phyloP scores from a whole-genome alignment of 92 coral and sea anemone genomes.

The Paragorgia papillata region DNA sequence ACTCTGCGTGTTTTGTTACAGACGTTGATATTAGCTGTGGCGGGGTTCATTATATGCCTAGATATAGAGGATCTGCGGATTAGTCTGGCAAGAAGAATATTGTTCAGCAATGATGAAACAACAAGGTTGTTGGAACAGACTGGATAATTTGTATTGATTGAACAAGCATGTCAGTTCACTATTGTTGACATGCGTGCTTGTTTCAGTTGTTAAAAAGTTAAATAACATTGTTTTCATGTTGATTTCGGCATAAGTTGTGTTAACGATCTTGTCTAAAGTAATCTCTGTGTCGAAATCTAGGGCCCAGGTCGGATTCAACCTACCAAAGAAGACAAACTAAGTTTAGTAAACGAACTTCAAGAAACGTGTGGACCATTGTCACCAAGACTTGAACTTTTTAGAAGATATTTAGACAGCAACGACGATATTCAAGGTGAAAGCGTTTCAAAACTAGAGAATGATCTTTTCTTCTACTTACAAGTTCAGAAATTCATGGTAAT shows the following conservation, averaged over 20 bases:
- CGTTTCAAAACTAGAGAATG: constrained; percentile 84
- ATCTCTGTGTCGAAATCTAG: constrained; percentile 38
- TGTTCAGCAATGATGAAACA: not conserved
- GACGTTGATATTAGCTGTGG: too few relatives aligned
- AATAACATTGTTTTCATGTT: too few relatives aligned
- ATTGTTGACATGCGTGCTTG: too few relatives aligned
- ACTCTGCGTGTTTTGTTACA: not conserved
- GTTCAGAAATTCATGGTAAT: constrained; percentile 94
- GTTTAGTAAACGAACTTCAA: constrained; percentile 72
- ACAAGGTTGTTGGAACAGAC: too few relatives aligned
- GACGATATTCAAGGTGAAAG: constrained; percentile 77
- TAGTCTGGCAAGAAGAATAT: not conserved
- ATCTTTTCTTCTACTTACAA: constrained; percentile 84
- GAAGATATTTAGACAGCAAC: constrained; percentile 85
- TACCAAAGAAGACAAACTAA: constrained; percentile 74
- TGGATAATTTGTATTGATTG: too few relatives aligned
- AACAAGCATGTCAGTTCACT: too few relatives aligned
- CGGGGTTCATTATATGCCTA: too few relatives aligned
- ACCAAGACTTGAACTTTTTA: constrained; percentile 76
- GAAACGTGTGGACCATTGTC: constrained; percentile 87
- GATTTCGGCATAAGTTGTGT: too few relatives aligned
- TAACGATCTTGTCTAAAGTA: not conserved
- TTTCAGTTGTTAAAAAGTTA: too few relatives aligned
- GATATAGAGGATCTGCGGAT: not conserved
- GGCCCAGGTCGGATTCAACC: constrained; percentile 89